Evolutionary conservation across 2,797 vertebrate genomes (phyloP), one percentile per base, ranked within the genome.

Genomic region (Sebastes nivosus): DNA sequence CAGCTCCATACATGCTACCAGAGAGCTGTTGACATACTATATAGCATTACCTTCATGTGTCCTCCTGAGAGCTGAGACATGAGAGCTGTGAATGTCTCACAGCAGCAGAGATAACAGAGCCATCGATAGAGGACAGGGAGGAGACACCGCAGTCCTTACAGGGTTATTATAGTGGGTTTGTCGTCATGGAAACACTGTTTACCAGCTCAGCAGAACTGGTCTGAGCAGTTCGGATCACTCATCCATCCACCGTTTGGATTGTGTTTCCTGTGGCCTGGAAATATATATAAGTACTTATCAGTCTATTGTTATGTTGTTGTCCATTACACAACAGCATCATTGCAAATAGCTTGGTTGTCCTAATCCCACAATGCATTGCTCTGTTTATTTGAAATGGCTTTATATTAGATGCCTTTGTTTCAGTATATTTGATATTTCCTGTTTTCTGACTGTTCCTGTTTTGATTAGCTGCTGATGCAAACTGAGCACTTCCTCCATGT

Each of bases 101-200:
- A 38, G 36, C 36, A 38, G 36, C 36, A 38, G 36, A 38, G 36
- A 38, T 38, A 14, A 38, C 36, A 42, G 38, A 14, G 38, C 1
- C 13, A 42, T 42, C 0, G 38, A 16, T 16, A 42, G 38, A 42
- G 38, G 38, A 42, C 38, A 42, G 18, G 5, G 36, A 76, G 68
- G 32, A 29, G 1, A 13, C 67, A 20, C 27, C 18, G 46, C n/a
- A 8, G 58, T 36, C 38, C 55, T 3, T 12, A 7, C 24, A 5
- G 22, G 46, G 29, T 63, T 73, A 78, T 24, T 32, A 24, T 30
- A 29, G 38, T 42, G 42, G 27, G 18, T 8, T 16, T 78, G 81
- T 82, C 27, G 83, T 76, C 84, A 87, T 83, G 81, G 77, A 81
- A 86, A 83, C 81, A 8, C 38, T 12, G 65, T 80, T 55, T 57